Conservation (phyloP, 1,140 invertebrate species). For the Bemisia tabaci region DNA sequence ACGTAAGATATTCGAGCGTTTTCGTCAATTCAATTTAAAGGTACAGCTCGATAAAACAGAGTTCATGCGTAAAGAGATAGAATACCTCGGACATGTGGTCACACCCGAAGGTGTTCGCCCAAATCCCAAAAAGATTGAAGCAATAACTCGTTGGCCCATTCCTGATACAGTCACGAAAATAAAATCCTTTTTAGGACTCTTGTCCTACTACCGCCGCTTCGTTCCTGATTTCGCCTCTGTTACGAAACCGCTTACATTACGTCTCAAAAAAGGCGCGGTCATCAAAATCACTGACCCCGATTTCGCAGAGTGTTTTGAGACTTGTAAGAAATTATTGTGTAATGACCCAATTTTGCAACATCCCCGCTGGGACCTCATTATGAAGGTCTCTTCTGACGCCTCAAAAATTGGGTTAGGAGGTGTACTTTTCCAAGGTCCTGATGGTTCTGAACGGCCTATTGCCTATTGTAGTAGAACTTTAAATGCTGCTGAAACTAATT, state of each 20-base stretch:
- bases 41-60: conserved; percentile 25
- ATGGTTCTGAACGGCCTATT: conserved; percentile 22
- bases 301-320: conserved; percentile 25
- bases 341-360: too few relatives aligned
- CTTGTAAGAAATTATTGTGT: too few relatives aligned
- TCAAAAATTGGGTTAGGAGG: too few relatives aligned
- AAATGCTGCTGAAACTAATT: conserved; percentile 31
- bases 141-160: too few relatives aligned
- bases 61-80: conserved; percentile 22
- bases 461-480: conserved; percentile 30
- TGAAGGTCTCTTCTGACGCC: conserved; percentile 41
- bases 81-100: conserved; percentile 29
- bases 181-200: too few relatives aligned
- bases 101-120: too few relatives aligned
- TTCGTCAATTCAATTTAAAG: too few relatives aligned
- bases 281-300: neutral
- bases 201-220: conserved; percentile 30
- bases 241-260: conserved; percentile 22
- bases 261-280: conserved; percentile 9
- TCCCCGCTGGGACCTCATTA: conserved; percentile 26
- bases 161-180: too few relatives aligned
- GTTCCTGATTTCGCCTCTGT: conserved; percentile 25
- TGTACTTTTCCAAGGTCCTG: conserved; percentile 22
- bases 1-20: too few relatives aligned
- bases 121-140: too few relatives aligned